Evolutionary conservation across 2,797 vertebrate species (phyloP).

Genomic region (Lagocephalus sceleratus): DNA sequence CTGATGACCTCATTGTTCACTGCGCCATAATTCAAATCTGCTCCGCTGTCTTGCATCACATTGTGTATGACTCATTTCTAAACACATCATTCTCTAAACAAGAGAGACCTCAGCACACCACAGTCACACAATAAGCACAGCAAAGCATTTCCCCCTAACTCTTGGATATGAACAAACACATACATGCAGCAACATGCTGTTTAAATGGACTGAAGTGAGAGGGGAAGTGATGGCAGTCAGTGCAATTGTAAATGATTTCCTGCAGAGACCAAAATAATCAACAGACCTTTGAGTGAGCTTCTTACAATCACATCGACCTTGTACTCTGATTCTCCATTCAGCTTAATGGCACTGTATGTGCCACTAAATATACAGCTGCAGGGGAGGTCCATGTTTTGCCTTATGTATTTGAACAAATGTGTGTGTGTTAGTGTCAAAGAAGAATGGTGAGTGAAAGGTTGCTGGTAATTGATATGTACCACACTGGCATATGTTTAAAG

Average conservation of each 20-base stretch:
- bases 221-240: constrained; percentile 15
- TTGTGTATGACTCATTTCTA: constrained; percentile 70
- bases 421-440: constrained; percentile 6
- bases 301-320: constrained; percentile 69
- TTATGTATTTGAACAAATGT: constrained; percentile 11
- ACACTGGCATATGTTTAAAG: constrained; percentile 24
- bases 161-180: constrained; percentile 14
- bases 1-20: constrained; percentile 75
- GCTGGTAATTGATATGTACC: constrained; percentile 25
- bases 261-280: constrained; percentile 74
- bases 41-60: constrained; percentile 68
- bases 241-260: constrained; percentile 74
- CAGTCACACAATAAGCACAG: constrained; percentile 35
- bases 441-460: constrained; percentile 1
- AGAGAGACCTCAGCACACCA: constrained; percentile 33
- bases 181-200: constrained; percentile 22
- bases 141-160: constrained; percentile 47
- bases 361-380: constrained; percentile 59
- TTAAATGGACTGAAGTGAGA: constrained; percentile 48
- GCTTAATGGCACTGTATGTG: constrained; percentile 56
- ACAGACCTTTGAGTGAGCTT: constrained; percentile 66
- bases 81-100: constrained; percentile 59
- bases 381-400: constrained; percentile 31
- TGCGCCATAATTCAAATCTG: constrained; percentile 74
- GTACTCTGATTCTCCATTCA: constrained; percentile 63